Evolutionary conservation across 2,797 vertebrate species (phyloP).

Genomic region (Cynopterus sphinx): DNA sequence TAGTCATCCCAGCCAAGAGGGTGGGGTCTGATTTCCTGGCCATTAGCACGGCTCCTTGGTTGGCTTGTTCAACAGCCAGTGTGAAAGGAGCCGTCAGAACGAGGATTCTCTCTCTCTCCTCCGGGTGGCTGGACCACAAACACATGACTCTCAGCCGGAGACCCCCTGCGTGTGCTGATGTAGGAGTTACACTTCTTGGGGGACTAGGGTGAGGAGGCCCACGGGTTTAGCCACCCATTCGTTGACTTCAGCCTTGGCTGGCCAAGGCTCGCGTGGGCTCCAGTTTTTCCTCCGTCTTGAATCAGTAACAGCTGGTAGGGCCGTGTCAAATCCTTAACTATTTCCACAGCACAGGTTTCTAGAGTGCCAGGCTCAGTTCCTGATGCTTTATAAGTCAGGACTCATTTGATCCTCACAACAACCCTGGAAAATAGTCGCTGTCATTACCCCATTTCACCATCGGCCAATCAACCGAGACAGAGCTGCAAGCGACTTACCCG

Average conservation of each 20-base stretch:
- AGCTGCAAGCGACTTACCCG: background rate
- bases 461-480: background rate
- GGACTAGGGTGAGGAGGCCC: background rate
- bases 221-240: background rate
- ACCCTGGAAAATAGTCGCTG: background rate
- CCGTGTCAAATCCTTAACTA: background rate
- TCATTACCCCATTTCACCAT: background rate
- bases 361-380: background rate
- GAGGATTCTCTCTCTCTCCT: background rate
- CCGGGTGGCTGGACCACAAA: too few species aligned
- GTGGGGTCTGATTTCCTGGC: background rate
- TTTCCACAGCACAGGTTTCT: background rate
- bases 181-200: background rate
- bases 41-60: background rate
- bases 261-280: background rate
- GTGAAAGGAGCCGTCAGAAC: accelerated
- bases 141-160: too few species aligned
- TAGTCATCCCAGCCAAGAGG: background rate
- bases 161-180: background rate
- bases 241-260: background rate
- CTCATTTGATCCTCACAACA: background rate
- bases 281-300: background rate
- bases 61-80: background rate
- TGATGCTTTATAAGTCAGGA: background rate
- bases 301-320: background rate